Evolutionary conservation across 1,140 invertebrate genomes (phyloP), one percentile per base, ranked within the genome.

Genomic region (Penaeus indicus): DNA sequence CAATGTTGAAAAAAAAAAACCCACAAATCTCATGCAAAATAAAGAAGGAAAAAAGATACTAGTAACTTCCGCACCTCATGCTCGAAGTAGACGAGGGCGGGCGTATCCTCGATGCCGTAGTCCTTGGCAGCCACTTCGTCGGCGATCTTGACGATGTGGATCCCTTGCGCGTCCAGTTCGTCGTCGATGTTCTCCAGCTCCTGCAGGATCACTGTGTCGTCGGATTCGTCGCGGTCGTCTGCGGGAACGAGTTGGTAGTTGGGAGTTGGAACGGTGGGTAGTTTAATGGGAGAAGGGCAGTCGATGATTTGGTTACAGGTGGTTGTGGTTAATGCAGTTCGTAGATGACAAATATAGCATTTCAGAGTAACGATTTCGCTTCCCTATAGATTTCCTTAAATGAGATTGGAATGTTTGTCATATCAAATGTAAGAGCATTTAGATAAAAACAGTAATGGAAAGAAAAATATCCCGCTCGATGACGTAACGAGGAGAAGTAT

Each of bases 121-220:
- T 98, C 97, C 92, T 96, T 96, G 79, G 97, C 96, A 87, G 91
- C 91, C 54, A 84, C 79, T 8, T 92, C 94, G 92, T 98, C 97
- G 91, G 97, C 97, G 90, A 98, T 97, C 93, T 98, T 98, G 4
- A 98, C 97, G 93, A 98, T 98, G 92, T 97, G 96, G 91, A 98
- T 98, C 78, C 97, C 97, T 72, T 90, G 83, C 61, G 91, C 88
- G 87, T 92, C 92, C 18, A 90, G 91, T 38, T 93, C 92, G 78
- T 93, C 92, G 86, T 92, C 91, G 88, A 93, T 93, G 85, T 93
- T 93, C 91, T 93, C 93, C 75, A 93, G 75, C 82, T 93, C 92
- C 80, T 88, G 90, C 47, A 93, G 89, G 25, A 91, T 92, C 42
- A 91, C 90, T 47, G 84, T 88, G 61, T 92, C 91, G 63, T 93